Base-by-base conservation (phyloP, 2,113 vertebrate genomes). In the Anoplopoma fimbria region DNA sequence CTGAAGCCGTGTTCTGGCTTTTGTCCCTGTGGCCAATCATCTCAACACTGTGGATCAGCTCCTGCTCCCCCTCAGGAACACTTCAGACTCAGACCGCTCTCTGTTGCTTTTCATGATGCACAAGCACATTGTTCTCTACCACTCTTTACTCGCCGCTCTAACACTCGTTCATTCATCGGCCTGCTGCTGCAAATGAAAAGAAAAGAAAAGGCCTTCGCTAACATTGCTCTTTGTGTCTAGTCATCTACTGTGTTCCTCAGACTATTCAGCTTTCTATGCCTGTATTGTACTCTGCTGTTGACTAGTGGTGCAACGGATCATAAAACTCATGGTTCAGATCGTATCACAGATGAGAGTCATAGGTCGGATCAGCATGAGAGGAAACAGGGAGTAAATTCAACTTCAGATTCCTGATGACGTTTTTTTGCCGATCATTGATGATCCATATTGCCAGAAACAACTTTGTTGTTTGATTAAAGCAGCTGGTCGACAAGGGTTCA, bases 21-120 rank as follows among this genome's bases (percentile, higher is more conserved):
- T 75, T 67, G 70, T 76, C 73, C 69, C 86, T 31, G 70, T 67
- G 40, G 69, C 77, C 65, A 77, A 88, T 89, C 78, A 78, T 77
- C 70, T 88, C 65, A 33, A 63, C 58, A 67, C 2, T 75, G 57
- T 71, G 61, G 29, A 81, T 81, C 38, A 63, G 63, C 75, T 68
- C 29, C 15, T 64, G 77, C 65, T 1, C 9, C 33, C 82, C 82
- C 53, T 69, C 75, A 74, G 76, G 73, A 79, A 12, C 68, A 53
- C 82, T 62, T 77, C 40, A 60, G 62, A 45, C 75, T 73, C 68
- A 31, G 2, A 23, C 60, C 7, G 1, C 61, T 63, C 77, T 61
- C 61, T 29, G 10, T 21, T 36, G 58, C 58, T 82, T 74, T 74
- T 79, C 61, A 83, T 57, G 68, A 65, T 55, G 51, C 68, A 70